These are phyloP conservation scores for Apocheima hispidaria DNA, from an alignment of 2,888 invertebrate species.

Conservation along the genomic window DNA sequence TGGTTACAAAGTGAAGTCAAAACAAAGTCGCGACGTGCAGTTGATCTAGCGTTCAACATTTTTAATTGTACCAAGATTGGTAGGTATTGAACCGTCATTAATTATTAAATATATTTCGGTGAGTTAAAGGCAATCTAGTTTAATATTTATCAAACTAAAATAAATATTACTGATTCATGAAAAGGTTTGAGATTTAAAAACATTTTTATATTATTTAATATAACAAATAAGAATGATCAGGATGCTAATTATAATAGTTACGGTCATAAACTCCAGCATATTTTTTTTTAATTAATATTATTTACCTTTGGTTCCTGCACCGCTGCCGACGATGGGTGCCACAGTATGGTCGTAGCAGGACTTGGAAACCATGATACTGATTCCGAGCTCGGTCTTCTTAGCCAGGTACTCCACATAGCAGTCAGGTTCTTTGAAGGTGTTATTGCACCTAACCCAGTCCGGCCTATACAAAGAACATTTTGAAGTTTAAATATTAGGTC, in stretches of 20 bases:
- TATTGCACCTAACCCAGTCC: conserved; percentile 69
- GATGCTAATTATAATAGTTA: too few relatives aligned
- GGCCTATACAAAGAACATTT: conserved; percentile 38
- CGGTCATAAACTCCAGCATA: too few relatives aligned
- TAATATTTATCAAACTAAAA: not conserved
- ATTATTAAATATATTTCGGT: not conserved
- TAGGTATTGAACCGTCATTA: not conserved
- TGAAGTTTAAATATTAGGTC: not conserved
- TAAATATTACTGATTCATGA: too few relatives aligned
- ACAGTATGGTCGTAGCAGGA: conserved; percentile 50
- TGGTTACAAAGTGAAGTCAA: conserved; percentile 16
- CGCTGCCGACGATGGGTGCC: conserved; percentile 7
- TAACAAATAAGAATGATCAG: too few relatives aligned
- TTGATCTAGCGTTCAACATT: not conserved
- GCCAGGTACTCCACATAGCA: conserved; percentile 59
- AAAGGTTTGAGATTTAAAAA: too few relatives aligned
- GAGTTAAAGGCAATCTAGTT: too few relatives aligned
- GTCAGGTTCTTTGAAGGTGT: conserved; percentile 37
- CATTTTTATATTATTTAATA: too few relatives aligned
- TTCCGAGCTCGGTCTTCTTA: conserved; percentile 50
- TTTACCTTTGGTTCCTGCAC: conserved; percentile 58
- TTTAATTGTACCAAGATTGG: not conserved
- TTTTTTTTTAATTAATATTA: too few relatives aligned
- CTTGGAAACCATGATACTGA: conserved; percentile 58
- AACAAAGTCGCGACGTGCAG: conserved; percentile 3